Conservation (phyloP, 1,140 invertebrate species). For the Heliconius himera region DNA sequence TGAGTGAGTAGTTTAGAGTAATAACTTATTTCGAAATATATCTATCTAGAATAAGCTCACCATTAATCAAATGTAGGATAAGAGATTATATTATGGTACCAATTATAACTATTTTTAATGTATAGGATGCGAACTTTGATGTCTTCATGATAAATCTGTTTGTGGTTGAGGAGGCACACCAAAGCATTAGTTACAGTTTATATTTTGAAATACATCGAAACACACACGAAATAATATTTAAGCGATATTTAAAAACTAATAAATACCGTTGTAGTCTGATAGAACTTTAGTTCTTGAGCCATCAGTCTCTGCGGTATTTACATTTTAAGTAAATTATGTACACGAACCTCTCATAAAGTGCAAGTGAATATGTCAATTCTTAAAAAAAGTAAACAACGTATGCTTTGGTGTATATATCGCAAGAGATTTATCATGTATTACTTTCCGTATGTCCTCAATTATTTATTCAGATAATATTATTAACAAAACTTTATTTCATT, state of each 20-base stretch:
- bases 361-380: neutral
- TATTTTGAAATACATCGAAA: slow-evolving; percentile 27
- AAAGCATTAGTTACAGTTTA: slow-evolving; percentile 47
- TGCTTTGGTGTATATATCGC: slow-evolving; percentile 63
- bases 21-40: slow-evolving; percentile 35
- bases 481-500: neutral
- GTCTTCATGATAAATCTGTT: slow-evolving; percentile 55
- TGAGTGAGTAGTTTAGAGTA: slow-evolving; percentile 46
- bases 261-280: slow-evolving; percentile 74
- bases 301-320: slow-evolving; percentile 76
- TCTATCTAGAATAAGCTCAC: slow-evolving; percentile 27
- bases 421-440: slow-evolving; percentile 43
- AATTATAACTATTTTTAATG: slow-evolving; percentile 29
- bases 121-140: slow-evolving; percentile 59
- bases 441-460: neutral
- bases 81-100: slow-evolving; percentile 29
- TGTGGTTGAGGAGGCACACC: slow-evolving; percentile 68
- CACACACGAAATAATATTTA: slow-evolving; percentile 22
- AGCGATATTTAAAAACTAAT: slow-evolving; percentile 23
- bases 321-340: neutral
- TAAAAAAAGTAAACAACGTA: slow-evolving; percentile 15
- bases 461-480: neutral
- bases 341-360: neutral
- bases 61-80: slow-evolving; percentile 35
- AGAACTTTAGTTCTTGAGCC: slow-evolving; percentile 79